Conservation (phyloP, 2,888 invertebrate genomes). For the Gasteruption jaculator region DNA sequence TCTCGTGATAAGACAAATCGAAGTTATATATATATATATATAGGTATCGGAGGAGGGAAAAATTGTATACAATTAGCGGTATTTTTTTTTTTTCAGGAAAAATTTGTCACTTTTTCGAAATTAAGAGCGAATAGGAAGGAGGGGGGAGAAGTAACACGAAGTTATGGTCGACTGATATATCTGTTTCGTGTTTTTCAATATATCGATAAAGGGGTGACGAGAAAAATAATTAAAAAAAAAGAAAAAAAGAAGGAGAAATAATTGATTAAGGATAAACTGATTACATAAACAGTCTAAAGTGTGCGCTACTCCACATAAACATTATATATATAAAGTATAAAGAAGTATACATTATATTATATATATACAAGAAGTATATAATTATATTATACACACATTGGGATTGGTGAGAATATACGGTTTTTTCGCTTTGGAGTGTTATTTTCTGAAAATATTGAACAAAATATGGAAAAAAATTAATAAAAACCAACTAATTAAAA, state of each 20-base stretch:
- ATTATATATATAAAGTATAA: slow-evolving; percentile 50
- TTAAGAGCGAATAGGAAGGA: slow-evolving; percentile 15
- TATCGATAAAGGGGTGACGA: slow-evolving; percentile 51
- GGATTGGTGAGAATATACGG: slow-evolving; percentile 52
- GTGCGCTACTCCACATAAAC: slow-evolving; percentile 51
- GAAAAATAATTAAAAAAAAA: no score
- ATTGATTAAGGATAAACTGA: no score
- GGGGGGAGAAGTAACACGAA: slow-evolving; percentile 11
- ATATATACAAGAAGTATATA: slow-evolving; percentile 46
- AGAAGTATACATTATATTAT: slow-evolving; percentile 48
- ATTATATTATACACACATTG: slow-evolving; percentile 50
- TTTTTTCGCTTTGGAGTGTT: slow-evolving; percentile 53
- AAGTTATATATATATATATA: no score
- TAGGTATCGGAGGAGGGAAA: no score
- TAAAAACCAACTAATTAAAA: slow-evolving; percentile 49
- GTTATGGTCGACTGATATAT: slow-evolving; percentile 43
- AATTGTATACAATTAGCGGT: no score
- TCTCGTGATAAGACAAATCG: no score
- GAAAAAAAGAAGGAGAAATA: no score
- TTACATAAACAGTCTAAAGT: slow-evolving; percentile 51
- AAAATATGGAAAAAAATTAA: slow-evolving; percentile 51
- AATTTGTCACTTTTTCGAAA: no score
- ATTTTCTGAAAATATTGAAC: slow-evolving; percentile 53
- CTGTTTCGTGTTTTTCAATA: slow-evolving; percentile 53
- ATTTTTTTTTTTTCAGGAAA: no score